Percentiles rank a stretch among this genome's conserved stretches.
Evolutionary conservation across 1,140 invertebrate species (phyloP).

Genomic region (Drosophila navojoa): DNA sequence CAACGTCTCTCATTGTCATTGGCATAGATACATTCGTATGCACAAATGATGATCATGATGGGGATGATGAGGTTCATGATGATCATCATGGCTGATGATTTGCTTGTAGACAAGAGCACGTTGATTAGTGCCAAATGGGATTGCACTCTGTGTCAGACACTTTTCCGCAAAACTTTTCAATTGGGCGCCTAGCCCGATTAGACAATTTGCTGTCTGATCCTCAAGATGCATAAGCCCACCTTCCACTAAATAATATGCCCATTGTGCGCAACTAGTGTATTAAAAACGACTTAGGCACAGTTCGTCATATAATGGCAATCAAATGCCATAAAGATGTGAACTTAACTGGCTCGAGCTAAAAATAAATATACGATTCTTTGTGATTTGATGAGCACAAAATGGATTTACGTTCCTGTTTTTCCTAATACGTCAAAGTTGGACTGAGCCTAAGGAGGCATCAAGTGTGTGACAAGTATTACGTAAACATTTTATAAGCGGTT

Average conservation of each 20-base stretch:
- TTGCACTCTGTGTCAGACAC: conserved; percentile 44
- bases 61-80: conserved; percentile 24
- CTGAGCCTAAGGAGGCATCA: no score
- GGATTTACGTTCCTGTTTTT: neutral
- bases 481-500: no score
- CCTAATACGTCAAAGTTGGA: no score
- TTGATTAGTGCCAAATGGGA: conserved; percentile 71
- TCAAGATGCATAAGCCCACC: conserved; percentile 19
- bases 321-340: neutral
- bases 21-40: conserved; percentile 33
- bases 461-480: no score
- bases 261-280: conserved; percentile 13
- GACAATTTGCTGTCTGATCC: conserved; percentile 5
- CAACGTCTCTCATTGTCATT: conserved; percentile 60
- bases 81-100: conserved; percentile 35
- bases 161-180: conserved; percentile 32
- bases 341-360: neutral
- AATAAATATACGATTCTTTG: conserved; percentile 1
- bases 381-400: neutral
- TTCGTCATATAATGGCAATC: conserved; percentile 5
- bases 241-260: conserved; percentile 1
- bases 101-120: conserved; percentile 26
- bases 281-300: conserved; percentile 6
- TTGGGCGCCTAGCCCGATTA: conserved; percentile 29
- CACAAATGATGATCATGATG: conserved; percentile 20